Percentiles rank a stretch among this genome's conserved stretches.
phyloP scores from a whole-genome alignment of 2,888 invertebrate genomes.

The Hyposoter didymator region DNA sequence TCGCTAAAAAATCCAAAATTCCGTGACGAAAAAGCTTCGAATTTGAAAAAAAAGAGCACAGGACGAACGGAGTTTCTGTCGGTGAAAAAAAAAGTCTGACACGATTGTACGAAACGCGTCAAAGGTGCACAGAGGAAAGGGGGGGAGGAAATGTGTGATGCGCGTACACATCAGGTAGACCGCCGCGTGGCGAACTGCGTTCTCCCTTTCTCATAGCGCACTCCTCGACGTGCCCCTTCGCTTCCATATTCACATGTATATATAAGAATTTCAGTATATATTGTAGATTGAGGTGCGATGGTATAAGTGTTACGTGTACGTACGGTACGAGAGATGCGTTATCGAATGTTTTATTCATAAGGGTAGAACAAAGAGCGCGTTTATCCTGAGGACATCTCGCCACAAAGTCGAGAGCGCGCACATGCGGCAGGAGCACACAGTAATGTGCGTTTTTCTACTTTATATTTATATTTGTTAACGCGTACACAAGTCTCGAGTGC shows the following conservation, averaged over 20 bases:
- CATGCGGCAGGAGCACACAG: slow-evolving; percentile 73
- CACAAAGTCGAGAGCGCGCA: slow-evolving; percentile 69
- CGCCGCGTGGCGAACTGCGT: slow-evolving; percentile 23
- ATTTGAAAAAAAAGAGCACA: background rate
- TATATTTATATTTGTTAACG: slow-evolving; percentile 26
- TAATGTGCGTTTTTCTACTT: slow-evolving; percentile 50
- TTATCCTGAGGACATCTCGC: slow-evolving; percentile 83
- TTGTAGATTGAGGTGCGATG: slow-evolving; percentile 53
- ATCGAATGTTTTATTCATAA: slow-evolving; percentile 84
- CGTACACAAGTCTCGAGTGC: background rate
- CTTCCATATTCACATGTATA: slow-evolving; percentile 55
- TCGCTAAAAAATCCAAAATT: no score
- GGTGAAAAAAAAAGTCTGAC: background rate
- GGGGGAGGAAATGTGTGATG: slow-evolving; percentile 37
- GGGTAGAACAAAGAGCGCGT: slow-evolving; percentile 83
- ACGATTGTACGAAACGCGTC: background rate
- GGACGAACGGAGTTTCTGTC: background rate
- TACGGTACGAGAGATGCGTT: slow-evolving; percentile 80
- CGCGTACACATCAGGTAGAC: slow-evolving; percentile 44
- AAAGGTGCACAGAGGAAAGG: slow-evolving; percentile 27
- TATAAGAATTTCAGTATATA: slow-evolving; percentile 8
- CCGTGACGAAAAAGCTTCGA: background rate
- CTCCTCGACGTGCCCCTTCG: slow-evolving; percentile 36
- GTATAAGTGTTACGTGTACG: slow-evolving; percentile 64
- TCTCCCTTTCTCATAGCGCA: slow-evolving; percentile 59